phyloP scores from a whole-genome alignment of 1,140 invertebrate genomes.

The Bradynema listronoti region DNA sequence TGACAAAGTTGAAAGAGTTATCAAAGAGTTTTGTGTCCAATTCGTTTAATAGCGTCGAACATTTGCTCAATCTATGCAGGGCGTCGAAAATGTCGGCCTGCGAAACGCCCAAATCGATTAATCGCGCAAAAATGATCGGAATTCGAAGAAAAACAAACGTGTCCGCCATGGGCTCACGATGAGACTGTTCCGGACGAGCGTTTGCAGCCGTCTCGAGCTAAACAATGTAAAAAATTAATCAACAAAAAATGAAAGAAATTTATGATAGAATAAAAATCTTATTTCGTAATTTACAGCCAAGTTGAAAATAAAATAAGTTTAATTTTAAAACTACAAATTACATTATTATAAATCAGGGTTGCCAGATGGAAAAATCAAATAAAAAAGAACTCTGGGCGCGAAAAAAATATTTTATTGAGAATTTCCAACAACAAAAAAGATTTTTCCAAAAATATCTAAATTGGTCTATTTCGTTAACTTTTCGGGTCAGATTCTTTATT shows the following conservation, averaged over 20 bases:
- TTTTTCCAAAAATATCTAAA: too few species aligned
- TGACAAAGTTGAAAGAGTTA: conserved; percentile 20
- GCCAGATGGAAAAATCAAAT: too few species aligned
- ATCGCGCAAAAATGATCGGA: conserved; percentile 21
- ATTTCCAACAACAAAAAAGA: too few species aligned
- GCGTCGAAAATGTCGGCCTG: conserved; percentile 10
- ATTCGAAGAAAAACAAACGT: conserved; percentile 30
- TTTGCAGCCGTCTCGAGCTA: conserved; percentile 18
- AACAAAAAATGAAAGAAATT: too few species aligned
- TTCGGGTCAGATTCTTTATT: too few species aligned
- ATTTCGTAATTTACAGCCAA: not conserved
- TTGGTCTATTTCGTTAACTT: too few species aligned
- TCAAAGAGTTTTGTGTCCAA: conserved; percentile 22
- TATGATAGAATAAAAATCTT: not conserved
- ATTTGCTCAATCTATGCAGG: conserved; percentile 16
- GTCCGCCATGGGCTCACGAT: conserved; percentile 25
- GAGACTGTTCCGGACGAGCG: conserved; percentile 14
- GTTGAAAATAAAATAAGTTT: not conserved
- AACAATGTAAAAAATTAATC: too few species aligned
- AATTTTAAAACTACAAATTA: too few species aligned
- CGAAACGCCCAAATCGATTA: conserved; percentile 14
- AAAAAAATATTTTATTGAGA: too few species aligned
- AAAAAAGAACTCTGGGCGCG: too few species aligned
- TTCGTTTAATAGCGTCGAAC: conserved; percentile 23
- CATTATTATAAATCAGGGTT: too few species aligned